Evolutionary conservation across 2,113 vertebrate genomes (phyloP).

Genomic region (Rousettus leschenaultii): DNA sequence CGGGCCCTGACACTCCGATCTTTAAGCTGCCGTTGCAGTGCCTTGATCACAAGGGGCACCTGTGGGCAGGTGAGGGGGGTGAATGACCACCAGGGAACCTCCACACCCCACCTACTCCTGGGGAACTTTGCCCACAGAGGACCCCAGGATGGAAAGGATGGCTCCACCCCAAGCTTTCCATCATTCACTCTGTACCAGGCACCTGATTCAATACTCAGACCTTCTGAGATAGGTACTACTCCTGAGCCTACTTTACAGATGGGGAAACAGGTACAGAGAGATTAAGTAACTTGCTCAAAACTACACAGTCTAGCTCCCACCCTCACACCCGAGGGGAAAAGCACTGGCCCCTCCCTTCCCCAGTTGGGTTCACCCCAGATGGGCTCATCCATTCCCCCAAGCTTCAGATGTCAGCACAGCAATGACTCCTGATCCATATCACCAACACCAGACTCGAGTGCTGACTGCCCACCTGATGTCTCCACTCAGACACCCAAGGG

Average conservation of each 20-base stretch:
- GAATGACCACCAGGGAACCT: not conserved
- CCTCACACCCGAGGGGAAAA: not conserved
- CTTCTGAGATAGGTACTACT: no score
- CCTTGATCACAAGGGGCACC: slow-evolving; percentile 91
- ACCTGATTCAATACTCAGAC: not conserved
- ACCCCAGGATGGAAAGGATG: accelerated
- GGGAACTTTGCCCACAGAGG: not conserved
- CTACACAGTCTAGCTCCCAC: not conserved
- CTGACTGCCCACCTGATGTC: not conserved
- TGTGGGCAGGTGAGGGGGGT: slow-evolving; percentile 55
- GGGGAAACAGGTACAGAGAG: not conserved
- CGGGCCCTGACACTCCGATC: slow-evolving; percentile 90
- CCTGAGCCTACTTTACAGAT: not conserved
- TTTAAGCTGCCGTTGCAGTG: slow-evolving; percentile 91
- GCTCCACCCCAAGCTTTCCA: not conserved
- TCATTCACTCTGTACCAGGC: not conserved
- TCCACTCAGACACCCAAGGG: not conserved
- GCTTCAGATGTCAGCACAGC: not conserved
- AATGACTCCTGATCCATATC: no score
- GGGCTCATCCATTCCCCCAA: not conserved
- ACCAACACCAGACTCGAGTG: not conserved
- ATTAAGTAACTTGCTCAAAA: not conserved
- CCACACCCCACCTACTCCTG: not conserved
- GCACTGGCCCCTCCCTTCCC: not conserved
- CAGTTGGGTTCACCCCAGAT: not conserved